Evolutionary conservation across 2,113 vertebrate species (phyloP).

Genomic region (Rhagologus leucostigma): DNA sequence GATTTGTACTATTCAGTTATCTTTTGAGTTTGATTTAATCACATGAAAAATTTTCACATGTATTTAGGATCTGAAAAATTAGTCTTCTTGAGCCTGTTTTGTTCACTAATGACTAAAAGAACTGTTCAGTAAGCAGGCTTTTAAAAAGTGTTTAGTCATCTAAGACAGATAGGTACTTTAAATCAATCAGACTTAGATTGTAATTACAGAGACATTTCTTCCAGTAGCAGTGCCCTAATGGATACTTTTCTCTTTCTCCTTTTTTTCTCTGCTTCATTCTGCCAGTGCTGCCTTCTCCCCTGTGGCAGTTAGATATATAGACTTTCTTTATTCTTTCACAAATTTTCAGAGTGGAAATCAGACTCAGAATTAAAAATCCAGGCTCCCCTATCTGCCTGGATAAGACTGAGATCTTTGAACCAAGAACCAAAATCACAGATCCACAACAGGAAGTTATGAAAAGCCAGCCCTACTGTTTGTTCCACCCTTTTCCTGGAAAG

Average conservation of each 20-base stretch:
- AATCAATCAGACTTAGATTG: background rate
- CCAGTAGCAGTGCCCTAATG: background rate
- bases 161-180: background rate
- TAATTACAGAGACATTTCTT: background rate
- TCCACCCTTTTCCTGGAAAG: background rate
- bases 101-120: background rate
- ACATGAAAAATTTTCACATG: background rate
- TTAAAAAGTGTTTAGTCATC: background rate
- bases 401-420: background rate
- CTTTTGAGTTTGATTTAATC: background rate
- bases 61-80: background rate
- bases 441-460: background rate
- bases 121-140: background rate
- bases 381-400: background rate
- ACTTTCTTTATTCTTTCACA: background rate
- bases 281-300: background rate
- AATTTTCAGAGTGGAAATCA: background rate
- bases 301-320: background rate
- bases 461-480: background rate
- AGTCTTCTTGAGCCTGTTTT: background rate
- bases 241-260: background rate
- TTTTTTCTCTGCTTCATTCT: background rate
- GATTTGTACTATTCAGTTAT: background rate
- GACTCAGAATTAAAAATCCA: background rate
- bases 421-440: background rate